Conservation (phyloP, 1,140 invertebrate genomes). For the Lordiphosa clarofinis region DNA sequence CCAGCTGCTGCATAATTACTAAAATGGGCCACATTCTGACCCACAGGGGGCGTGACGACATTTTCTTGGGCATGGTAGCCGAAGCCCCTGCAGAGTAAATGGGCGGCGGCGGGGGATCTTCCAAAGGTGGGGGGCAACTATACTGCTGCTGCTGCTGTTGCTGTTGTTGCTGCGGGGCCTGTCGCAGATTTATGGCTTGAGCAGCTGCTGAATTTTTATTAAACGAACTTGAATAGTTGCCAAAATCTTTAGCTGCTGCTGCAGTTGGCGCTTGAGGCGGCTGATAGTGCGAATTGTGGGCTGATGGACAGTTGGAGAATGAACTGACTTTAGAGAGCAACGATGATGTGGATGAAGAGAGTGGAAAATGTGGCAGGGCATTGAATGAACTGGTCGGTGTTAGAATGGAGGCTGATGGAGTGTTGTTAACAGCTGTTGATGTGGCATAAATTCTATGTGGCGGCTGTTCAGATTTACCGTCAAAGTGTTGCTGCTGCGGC, state of each 20-base stretch:
- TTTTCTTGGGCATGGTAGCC: conserved; percentile 74
- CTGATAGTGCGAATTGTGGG: conserved; percentile 63
- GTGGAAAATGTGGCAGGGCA: conserved; percentile 74
- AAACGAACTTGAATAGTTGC: conserved; percentile 69
- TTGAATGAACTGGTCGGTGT: conserved; percentile 57
- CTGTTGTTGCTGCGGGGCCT: conserved; percentile 50
- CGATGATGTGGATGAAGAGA: conserved; percentile 77
- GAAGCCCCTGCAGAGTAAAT: conserved; percentile 54
- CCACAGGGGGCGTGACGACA: conserved; percentile 42
- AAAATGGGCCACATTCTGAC: conserved; percentile 30
- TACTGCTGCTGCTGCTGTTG: conserved; percentile 62
- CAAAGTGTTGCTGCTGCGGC: conserved; percentile 77
- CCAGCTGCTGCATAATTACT: conserved; percentile 62
- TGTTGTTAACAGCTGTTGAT: no score
- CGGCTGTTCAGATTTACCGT: conserved; percentile 75
- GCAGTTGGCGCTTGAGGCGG: conserved; percentile 46
- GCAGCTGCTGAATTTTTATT: conserved; percentile 69
- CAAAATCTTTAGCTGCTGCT: no score
- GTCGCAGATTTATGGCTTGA: conserved; percentile 58
- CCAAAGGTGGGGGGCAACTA: conserved; percentile 71
- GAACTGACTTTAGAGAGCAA: conserved; percentile 77
- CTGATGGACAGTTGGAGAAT: conserved; percentile 56
- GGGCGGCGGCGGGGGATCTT: conserved; percentile 76
- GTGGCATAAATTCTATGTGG: conserved; percentile 78
- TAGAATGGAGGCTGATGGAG: conserved; percentile 37